Percentiles rank a stretch among this genome's conserved stretches.
phyloP scores from a whole-genome alignment of 2,888 invertebrate species.

The Colletes collaris region DNA sequence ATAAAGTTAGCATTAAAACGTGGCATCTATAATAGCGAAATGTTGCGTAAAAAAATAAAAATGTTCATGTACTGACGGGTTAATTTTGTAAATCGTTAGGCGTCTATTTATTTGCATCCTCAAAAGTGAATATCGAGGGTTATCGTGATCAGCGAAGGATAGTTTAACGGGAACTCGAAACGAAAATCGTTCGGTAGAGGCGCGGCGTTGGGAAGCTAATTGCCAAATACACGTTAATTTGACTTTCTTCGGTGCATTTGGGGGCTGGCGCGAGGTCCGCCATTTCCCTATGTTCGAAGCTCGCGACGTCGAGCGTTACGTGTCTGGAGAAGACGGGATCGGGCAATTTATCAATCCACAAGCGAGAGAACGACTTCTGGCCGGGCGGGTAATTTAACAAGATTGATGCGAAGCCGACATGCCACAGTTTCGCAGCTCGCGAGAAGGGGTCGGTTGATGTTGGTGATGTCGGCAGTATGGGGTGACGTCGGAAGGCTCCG shows the following conservation, averaged over 20 bases:
- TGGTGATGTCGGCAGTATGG: slow-evolving; percentile 55
- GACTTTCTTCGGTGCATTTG: slow-evolving; percentile 78
- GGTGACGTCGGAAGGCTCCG: slow-evolving; percentile 56
- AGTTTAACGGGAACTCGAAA: slow-evolving; percentile 28
- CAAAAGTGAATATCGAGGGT: neutral
- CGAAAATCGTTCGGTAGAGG: slow-evolving; percentile 38
- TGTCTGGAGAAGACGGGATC: slow-evolving; percentile 77
- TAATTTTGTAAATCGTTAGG: too few relatives aligned
- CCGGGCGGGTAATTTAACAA: slow-evolving; percentile 82
- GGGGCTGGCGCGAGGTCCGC: slow-evolving; percentile 41
- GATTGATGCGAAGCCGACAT: slow-evolving; percentile 82
- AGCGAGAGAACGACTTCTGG: slow-evolving; percentile 76
- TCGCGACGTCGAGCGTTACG: slow-evolving; percentile 76
- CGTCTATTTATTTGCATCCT: too few relatives aligned
- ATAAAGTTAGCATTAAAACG: too few relatives aligned
- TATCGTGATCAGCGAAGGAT: slow-evolving; percentile 33
- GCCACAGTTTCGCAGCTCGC: slow-evolving; percentile 78
- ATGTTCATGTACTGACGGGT: too few relatives aligned
- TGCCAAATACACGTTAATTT: slow-evolving; percentile 73
- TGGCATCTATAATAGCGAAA: too few relatives aligned
- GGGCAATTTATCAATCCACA: slow-evolving; percentile 82
- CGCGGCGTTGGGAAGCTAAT: slow-evolving; percentile 43
- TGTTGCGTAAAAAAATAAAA: too few relatives aligned
- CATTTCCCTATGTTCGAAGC: slow-evolving; percentile 54
- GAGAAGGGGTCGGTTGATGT: slow-evolving; percentile 64